A percentile compares a stretch with the other conserved stretches of the same genome.
Evolutionary conservation across 2,888 invertebrate species (phyloP).

Genomic region (Eurytoma adleriae): DNA sequence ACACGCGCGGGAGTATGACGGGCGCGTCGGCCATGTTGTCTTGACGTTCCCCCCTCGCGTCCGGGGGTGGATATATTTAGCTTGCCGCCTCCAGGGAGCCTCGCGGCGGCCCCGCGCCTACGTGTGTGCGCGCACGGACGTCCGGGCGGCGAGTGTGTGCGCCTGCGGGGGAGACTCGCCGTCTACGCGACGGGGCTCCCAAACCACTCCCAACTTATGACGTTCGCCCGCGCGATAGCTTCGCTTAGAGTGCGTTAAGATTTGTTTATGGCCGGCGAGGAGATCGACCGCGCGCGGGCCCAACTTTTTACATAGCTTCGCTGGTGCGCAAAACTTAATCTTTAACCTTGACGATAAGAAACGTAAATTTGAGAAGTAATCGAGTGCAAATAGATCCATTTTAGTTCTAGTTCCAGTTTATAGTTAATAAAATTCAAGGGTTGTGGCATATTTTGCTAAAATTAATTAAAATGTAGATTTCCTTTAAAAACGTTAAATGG

Average conservation of each 20-base stretch:
- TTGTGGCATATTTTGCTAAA: too few species aligned
- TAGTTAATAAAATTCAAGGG: too few species aligned
- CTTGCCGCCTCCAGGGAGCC: constrained; percentile 73
- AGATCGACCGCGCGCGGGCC: too few species aligned
- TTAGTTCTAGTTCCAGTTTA: too few species aligned
- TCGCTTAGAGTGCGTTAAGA: constrained; percentile 1
- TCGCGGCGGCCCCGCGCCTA: constrained; percentile 7
- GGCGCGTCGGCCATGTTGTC: constrained; percentile 76
- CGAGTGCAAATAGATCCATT: too few species aligned
- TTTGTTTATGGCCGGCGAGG: not conserved
- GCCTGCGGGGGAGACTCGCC: not conserved
- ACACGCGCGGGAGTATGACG: constrained; percentile 70
- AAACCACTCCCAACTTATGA: constrained; percentile 71
- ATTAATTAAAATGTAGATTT: too few species aligned
- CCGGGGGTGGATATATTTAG: constrained; percentile 75
- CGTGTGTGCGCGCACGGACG: not conserved
- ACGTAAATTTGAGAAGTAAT: too few species aligned
- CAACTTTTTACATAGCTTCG: too few species aligned
- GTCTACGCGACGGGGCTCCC: constrained; percentile 41
- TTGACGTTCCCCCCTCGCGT: constrained; percentile 68
- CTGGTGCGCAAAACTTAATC: too few species aligned
- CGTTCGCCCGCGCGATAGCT: constrained; percentile 24
- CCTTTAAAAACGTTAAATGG: too few species aligned
- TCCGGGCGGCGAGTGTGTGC: not conserved
- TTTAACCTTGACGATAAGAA: too few species aligned